phyloP scores from a whole-genome alignment of 2,888 invertebrate genomes.

The Fragum fragum region DNA sequence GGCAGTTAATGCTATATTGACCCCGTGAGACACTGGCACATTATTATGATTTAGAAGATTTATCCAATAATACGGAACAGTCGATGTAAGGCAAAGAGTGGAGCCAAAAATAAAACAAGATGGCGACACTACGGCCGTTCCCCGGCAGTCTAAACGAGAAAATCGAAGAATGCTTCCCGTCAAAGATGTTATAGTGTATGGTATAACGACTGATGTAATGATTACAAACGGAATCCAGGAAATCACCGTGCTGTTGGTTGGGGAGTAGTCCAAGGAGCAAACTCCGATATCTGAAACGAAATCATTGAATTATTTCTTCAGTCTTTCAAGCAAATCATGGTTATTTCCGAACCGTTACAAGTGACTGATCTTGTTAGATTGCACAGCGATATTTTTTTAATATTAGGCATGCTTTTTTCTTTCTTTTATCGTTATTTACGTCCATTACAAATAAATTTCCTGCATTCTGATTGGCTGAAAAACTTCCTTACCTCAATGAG shows the following conservation, averaged over 20 bases:
- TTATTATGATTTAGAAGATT: conserved; percentile 24
- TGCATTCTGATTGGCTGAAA: too few relatives aligned
- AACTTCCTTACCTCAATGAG: too few relatives aligned
- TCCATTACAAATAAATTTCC: too few relatives aligned
- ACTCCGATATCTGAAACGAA: conserved; percentile 65
- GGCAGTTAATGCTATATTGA: conserved; percentile 16
- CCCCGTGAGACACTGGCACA: conserved; percentile 2
- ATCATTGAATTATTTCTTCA: not conserved
- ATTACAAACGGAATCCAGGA: conserved; percentile 60
- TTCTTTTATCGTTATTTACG: too few relatives aligned
- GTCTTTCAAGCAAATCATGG: not conserved
- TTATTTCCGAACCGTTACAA: not conserved
- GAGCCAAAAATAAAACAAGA: conserved; percentile 19
- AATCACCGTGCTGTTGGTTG: conserved; percentile 48
- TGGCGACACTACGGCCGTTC: not conserved
- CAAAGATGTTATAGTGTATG: conserved; percentile 18
- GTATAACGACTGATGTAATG: conserved; percentile 49
- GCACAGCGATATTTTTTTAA: not conserved
- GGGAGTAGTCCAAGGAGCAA: conserved; percentile 62
- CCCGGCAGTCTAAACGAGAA: not conserved
- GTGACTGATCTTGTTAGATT: not conserved
- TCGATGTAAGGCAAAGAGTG: conserved; percentile 6
- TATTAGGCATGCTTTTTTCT: not conserved
- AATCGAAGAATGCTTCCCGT: not conserved
- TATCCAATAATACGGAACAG: conserved; percentile 27